A percentile compares a stretch with the other conserved stretches of the same genome.
Conservation (phyloP, 2,888 invertebrate species). For the Callimorpha dominula region DNA sequence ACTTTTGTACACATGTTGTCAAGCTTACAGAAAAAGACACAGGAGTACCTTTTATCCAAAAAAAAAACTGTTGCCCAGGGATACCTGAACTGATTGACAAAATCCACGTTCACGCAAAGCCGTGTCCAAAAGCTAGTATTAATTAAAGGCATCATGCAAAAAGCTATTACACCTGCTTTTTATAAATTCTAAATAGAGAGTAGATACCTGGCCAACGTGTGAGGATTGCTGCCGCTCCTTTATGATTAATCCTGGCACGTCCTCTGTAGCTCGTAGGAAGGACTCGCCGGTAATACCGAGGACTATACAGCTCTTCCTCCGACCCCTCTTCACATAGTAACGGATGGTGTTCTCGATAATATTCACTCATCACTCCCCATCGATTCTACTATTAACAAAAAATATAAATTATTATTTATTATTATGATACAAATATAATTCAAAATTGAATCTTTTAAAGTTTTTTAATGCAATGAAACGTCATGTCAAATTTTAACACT, state of each 20-base stretch:
- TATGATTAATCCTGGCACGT: slow-evolving; percentile 63
- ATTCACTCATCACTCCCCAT: slow-evolving; percentile 78
- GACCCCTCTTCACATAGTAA: slow-evolving; percentile 72
- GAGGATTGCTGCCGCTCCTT: slow-evolving; percentile 74
- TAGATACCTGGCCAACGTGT: slow-evolving; percentile 75
- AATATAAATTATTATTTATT: slow-evolving; percentile 29
- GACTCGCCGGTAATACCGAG: slow-evolving; percentile 56
- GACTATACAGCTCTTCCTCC: slow-evolving; percentile 70
- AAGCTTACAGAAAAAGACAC: too few relatives aligned
- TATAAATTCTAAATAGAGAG: neutral
- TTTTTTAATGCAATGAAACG: slow-evolving; percentile 12
- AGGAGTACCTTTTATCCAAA: neutral
- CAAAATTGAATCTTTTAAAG: slow-evolving; percentile 18
- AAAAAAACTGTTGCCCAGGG: neutral
- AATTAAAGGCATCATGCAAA: too few relatives aligned
- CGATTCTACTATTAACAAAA: slow-evolving; percentile 51
- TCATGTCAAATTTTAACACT: slow-evolving; percentile 37
- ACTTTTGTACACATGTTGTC: too few relatives aligned
- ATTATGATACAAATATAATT: slow-evolving; percentile 13
- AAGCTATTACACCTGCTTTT: neutral
- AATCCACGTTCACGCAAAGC: neutral
- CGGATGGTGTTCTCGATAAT: slow-evolving; percentile 70
- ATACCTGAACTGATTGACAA: neutral
- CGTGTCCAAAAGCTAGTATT: too few relatives aligned
- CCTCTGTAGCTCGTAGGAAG: slow-evolving; percentile 57